Evolutionary conservation across 2,113 vertebrate genomes (phyloP).

Genomic region (Serinus canaria): DNA sequence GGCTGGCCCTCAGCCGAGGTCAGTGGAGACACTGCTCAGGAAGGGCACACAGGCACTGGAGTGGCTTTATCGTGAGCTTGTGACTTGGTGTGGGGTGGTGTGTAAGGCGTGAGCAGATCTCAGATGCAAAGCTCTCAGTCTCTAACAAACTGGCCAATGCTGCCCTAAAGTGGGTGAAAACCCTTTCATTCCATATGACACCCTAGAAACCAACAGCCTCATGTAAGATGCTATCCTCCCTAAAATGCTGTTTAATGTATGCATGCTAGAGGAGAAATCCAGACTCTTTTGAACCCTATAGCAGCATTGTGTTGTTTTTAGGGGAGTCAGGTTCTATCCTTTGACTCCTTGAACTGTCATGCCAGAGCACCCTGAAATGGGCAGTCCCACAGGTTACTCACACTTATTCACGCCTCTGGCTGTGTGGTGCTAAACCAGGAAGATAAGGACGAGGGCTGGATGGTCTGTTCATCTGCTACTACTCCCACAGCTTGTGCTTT

Average conservation of each 20-base stretch:
- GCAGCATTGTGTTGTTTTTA: not conserved
- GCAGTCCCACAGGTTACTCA: not conserved
- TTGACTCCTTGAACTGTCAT: not conserved
- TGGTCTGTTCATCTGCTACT: not conserved
- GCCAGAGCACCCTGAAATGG: not conserved
- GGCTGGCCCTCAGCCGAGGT: not conserved
- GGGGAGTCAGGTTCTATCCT: not conserved
- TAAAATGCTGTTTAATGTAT: not conserved
- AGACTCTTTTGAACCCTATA: not conserved
- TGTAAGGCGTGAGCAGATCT: not conserved
- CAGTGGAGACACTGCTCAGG: not conserved
- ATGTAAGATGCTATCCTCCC: not conserved
- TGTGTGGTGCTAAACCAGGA: not conserved
- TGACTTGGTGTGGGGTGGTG: not conserved
- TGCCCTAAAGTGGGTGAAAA: not conserved
- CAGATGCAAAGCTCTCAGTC: not conserved
- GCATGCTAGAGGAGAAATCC: not conserved
- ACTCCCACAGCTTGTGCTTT: not conserved
- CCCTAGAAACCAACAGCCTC: not conserved
- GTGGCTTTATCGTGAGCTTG: rapidly evolving
- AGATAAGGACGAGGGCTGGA: not conserved
- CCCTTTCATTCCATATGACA: not conserved
- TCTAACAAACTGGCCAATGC: not conserved
- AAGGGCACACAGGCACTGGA: not conserved
- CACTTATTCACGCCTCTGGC: not conserved